A percentile compares a stretch with the other conserved stretches of the same genome.
phyloP scores from a whole-genome alignment of 2,113 vertebrate genomes.

The Nestor notabilis region DNA sequence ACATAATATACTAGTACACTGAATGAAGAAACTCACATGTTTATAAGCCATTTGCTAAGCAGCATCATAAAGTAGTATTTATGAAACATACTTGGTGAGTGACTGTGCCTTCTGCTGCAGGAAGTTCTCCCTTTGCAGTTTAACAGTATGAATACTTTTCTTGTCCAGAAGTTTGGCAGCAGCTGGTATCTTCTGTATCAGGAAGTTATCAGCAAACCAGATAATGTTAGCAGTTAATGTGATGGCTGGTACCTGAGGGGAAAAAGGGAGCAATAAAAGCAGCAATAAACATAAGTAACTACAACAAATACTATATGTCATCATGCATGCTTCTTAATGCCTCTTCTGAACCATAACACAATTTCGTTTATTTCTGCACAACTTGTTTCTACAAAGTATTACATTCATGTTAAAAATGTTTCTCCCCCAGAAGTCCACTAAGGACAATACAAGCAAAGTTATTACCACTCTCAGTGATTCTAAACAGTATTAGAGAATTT shows the following conservation, averaged over 20 bases:
- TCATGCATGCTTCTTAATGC: neutral
- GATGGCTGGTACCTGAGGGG: constrained; percentile 88
- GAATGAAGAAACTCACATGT: accelerated
- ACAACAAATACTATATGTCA: neutral
- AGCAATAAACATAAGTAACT: neutral
- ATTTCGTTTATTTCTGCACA: neutral
- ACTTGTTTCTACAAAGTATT: neutral
- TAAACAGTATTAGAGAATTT: neutral
- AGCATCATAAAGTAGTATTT: neutral
- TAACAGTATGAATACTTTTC: constrained; percentile 88
- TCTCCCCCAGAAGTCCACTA: neutral
- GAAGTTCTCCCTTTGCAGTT: constrained; percentile 86
- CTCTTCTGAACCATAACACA: neutral
- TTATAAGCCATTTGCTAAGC: neutral
- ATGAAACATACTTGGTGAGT: constrained; percentile 86
- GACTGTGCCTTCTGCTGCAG: constrained; percentile 91
- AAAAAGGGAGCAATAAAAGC: accelerated
- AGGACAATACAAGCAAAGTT: neutral
- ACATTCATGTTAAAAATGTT: neutral
- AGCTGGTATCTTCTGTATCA: constrained; percentile 87
- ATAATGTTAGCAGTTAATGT: constrained; percentile 95
- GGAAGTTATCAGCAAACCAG: constrained; percentile 95
- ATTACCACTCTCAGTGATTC: neutral
- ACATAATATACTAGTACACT: neutral
- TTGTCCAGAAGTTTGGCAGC: constrained; percentile 94